Evolutionary conservation across 2,797 vertebrate species (phyloP).

Genomic region (Hyperoplus immaculatus): DNA sequence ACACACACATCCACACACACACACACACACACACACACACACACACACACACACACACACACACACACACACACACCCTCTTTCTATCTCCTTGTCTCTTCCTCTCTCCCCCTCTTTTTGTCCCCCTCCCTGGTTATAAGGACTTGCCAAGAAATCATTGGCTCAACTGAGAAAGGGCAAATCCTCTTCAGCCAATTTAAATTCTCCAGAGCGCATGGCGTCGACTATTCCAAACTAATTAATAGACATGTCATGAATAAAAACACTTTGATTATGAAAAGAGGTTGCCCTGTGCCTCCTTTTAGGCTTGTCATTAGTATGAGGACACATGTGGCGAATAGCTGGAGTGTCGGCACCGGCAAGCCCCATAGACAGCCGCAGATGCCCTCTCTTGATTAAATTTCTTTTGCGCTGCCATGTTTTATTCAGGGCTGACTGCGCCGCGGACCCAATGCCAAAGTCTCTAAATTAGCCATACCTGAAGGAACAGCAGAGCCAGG

Average conservation of each 20-base stretch:
- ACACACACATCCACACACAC: constrained; percentile 15
- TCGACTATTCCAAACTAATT: constrained; percentile 83
- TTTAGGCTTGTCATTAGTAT: constrained; percentile 83
- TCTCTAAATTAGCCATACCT: constrained; percentile 79
- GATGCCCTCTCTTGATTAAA: constrained; percentile 82
- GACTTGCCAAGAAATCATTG: constrained; percentile 81
- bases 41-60: constrained; percentile 18
- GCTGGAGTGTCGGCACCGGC: constrained; percentile 73
- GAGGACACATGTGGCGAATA: constrained; percentile 82
- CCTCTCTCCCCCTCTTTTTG: constrained; percentile 50
- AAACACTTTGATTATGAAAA: constrained; percentile 84
- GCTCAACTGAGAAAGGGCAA: constrained; percentile 83
- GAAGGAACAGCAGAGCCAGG: constrained; percentile 66
- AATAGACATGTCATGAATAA: constrained; percentile 85
- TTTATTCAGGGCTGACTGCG: constrained; percentile 78
- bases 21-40: constrained; percentile 12
- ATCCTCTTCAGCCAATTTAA: constrained; percentile 85
- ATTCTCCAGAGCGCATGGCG: constrained; percentile 80
- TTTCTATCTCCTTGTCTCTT: constrained; percentile 66
- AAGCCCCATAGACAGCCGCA: constrained; percentile 65
- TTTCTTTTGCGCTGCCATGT: constrained; percentile 66
- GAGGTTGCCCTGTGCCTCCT: constrained; percentile 80
- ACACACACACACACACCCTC: constrained; percentile 14
- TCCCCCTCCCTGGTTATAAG: constrained; percentile 73
- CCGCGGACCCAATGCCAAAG: constrained; percentile 62